These are phyloP conservation scores for Drosophila lini DNA, from an alignment of 1,140 invertebrate genomes.

Conservation along the genomic window DNA sequence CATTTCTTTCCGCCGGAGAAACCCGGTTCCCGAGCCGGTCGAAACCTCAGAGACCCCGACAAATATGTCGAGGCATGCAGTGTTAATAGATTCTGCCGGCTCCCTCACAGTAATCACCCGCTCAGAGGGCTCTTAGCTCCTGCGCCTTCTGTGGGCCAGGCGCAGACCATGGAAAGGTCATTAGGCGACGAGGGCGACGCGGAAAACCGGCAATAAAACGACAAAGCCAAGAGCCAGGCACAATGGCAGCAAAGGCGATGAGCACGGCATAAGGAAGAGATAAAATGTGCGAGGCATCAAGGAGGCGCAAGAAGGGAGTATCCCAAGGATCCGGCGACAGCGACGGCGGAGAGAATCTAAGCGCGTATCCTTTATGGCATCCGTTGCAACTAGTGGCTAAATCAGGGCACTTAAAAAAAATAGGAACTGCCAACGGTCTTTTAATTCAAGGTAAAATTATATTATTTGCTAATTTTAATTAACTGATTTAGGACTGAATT, in stretches of 20 bases:
- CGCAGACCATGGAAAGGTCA: conserved; percentile 59
- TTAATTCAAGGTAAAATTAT: background rate
- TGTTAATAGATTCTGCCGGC: conserved; percentile 67
- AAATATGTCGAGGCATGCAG: conserved; percentile 63
- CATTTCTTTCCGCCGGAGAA: conserved; percentile 28
- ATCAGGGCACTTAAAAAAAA: conserved; percentile 19
- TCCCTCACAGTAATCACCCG: conserved; percentile 57
- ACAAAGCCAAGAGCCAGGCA: conserved; percentile 69
- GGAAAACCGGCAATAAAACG: conserved; percentile 79
- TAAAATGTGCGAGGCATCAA: conserved; percentile 62
- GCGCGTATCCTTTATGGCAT: conserved; percentile 72
- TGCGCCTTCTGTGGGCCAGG: conserved; percentile 18
- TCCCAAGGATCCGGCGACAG: conserved; percentile 18
- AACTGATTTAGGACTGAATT: fast-evolving
- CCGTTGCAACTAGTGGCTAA: conserved; percentile 50
- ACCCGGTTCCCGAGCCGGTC: background rate
- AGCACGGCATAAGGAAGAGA: conserved; percentile 70
- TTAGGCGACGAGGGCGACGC: conserved; percentile 66
- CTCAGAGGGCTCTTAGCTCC: conserved; percentile 42
- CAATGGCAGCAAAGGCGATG: conserved; percentile 58
- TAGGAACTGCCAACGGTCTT: background rate
- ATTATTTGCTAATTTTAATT: background rate
- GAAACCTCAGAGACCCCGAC: conserved; percentile 25
- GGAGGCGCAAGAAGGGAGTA: conserved; percentile 23
- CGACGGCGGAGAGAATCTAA: conserved; percentile 14